phyloP scores from a whole-genome alignment of 2,888 invertebrate genomes.

The Catocala fraxini region DNA sequence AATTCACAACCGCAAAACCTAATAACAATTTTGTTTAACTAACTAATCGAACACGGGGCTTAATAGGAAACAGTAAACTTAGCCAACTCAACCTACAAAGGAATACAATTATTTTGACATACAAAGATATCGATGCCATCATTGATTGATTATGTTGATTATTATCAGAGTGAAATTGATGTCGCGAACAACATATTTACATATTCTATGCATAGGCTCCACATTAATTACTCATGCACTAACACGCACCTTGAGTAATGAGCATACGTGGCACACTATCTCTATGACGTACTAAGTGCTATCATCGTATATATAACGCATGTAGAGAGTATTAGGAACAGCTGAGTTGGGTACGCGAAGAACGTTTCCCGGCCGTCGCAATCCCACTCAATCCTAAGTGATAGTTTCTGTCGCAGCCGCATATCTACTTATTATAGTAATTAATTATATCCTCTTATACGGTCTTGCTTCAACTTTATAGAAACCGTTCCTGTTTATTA shows the following conservation, averaged over 20 bases:
- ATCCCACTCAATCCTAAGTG: constrained; percentile 67
- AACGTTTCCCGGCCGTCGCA: constrained; percentile 18
- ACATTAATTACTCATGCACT: constrained; percentile 4
- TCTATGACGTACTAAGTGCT: constrained; percentile 22
- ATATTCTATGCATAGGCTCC: neutral
- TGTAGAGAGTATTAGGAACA: constrained; percentile 12
- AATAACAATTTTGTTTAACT: too few relatives aligned
- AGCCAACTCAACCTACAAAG: too few relatives aligned
- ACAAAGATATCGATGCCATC: too few relatives aligned
- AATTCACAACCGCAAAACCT: too few relatives aligned
- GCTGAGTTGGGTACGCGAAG: constrained; percentile 31
- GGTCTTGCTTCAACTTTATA: constrained; percentile 69
- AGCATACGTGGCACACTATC: constrained; percentile 30
- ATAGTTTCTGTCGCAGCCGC: constrained; percentile 70
- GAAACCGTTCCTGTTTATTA: constrained; percentile 81
- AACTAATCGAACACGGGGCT: too few relatives aligned
- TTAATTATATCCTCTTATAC: constrained; percentile 78
- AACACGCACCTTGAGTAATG: constrained; percentile 28
- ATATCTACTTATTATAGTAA: constrained; percentile 67
- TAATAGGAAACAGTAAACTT: too few relatives aligned
- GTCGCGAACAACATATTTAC: neutral
- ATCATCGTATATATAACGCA: too few relatives aligned
- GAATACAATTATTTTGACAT: too few relatives aligned
- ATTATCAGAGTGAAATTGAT: too few relatives aligned
- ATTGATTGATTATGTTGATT: too few relatives aligned